phyloP scores from a whole-genome alignment of 2,797 vertebrate species.

The Leuciscus waleckii region DNA sequence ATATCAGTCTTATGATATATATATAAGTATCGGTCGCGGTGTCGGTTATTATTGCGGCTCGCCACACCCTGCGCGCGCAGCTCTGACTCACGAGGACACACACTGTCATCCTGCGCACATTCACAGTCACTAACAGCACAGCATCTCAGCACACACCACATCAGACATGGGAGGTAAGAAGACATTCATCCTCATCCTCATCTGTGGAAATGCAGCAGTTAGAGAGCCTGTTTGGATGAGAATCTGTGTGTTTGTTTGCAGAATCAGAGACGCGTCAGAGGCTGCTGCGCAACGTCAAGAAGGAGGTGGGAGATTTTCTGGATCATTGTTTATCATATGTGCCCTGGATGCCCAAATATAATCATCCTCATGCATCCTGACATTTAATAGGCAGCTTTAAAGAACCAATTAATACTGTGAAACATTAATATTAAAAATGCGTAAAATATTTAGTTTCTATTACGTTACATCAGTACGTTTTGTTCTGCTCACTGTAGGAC shows the following conservation, averaged over 20 bases:
- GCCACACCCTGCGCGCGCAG: conserved; percentile 62
- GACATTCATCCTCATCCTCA: conserved; percentile 39
- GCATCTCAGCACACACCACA: not conserved
- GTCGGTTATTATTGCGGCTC: not conserved
- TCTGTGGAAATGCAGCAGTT: not conserved
- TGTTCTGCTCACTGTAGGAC: not conserved
- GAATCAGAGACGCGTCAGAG: conserved; percentile 94
- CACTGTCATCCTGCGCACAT: conserved; percentile 46
- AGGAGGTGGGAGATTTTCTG: conserved; percentile 85
- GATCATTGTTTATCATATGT: not conserved
- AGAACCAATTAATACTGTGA: not conserved
- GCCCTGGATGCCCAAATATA: not conserved
- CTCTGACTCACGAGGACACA: conserved; percentile 59
- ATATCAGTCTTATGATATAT: not conserved
- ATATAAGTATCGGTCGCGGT: not conserved
- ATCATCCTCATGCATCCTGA: not conserved
- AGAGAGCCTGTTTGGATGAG: conserved; percentile 39
- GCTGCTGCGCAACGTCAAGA: conserved; percentile 94
- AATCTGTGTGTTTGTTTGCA: conserved; percentile 69
- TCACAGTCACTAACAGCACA: not conserved
- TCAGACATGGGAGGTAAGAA: conserved; percentile 78
- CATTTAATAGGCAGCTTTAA: not conserved
- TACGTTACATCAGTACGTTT: not conserved
- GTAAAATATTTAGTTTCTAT: not conserved
- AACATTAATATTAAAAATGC: not conserved